Base-by-base conservation (phyloP, 2,797 vertebrate genomes). In the Amniataba percoides region DNA sequence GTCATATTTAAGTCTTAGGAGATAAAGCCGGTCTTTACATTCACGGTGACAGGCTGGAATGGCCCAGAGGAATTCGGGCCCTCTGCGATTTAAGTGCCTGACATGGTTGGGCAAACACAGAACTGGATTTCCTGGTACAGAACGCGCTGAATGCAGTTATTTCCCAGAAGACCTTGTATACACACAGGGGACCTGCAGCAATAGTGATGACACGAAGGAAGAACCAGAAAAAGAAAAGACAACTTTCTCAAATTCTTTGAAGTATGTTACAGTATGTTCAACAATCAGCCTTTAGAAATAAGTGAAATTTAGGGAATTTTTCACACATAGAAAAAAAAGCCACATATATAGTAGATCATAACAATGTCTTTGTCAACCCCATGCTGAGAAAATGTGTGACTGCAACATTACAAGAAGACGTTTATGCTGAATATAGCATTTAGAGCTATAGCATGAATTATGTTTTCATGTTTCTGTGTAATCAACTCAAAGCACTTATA, bases 11-110 rank as follows among this genome's bases (percentile, higher is more conserved):
- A 68, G 85, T 79, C 74, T 77, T 64, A 79, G 66, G 63, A 89
- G 86, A 93, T 93, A 92, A 93, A 93, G 84, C 74, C 84, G 55
- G 81, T 82, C 83, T 88, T 88, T 90, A 92, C 91, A 94, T 94
- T 89, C 85, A 88, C 64, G 82, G 88, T 88, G 91, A 93, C 91
- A 88, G 85, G 56, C 74, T 21, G 84, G 65, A 82, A 77, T 72
- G 79, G 80, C 88, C 84, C 85, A 39, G 76, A 87, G 88, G 87
- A 86, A 81, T 91, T 80, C 56, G 46, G 80, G 76, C 84, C 87
- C 87, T 85, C 66, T 90, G 86, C 88, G 91, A 87, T 93, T 92
- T 93, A 92, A 86, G 86, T 82, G 74, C 71, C 90, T 88, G 93
- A 92, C 91, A 93, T 83, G 91, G 89, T 89, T 93, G 90, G 87